Evolutionary conservation across 2,888 invertebrate genomes (phyloP).

Genomic region (Drosophila longiperda): DNA sequence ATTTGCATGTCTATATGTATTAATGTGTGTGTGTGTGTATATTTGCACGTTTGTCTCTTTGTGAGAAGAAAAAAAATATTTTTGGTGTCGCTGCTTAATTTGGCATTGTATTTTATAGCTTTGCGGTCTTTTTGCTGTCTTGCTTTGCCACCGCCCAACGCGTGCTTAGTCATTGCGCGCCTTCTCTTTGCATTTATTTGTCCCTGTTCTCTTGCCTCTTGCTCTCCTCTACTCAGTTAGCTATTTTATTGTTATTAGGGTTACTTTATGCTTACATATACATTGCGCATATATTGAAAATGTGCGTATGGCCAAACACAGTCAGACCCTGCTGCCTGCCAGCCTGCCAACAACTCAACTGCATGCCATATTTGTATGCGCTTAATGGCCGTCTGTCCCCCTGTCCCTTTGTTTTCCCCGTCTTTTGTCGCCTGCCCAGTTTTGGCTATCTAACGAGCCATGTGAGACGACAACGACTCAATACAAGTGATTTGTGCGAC

Average conservation of each 20-base stretch:
- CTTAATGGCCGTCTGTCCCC: conserved; percentile 48
- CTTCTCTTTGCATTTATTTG: background rate
- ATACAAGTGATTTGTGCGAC: conserved; percentile 68
- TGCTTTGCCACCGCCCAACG: conserved; percentile 42
- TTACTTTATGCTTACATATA: conserved; percentile 1
- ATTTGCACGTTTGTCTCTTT: background rate
- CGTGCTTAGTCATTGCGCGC: conserved; percentile 33
- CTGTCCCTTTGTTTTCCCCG: conserved; percentile 2
- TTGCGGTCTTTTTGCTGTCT: conserved; percentile 1
- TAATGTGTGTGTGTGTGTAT: background rate
- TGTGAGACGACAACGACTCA: conserved; percentile 46
- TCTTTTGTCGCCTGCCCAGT: conserved; percentile 39
- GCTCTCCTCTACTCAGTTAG: conserved; percentile 60
- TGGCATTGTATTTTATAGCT: conserved; percentile 66
- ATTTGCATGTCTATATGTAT: conserved; percentile 18
- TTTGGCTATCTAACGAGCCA: conserved; percentile 67
- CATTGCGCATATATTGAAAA: conserved; percentile 40
- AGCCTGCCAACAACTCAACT: conserved; percentile 49
- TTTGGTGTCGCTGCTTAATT: conserved; percentile 62
- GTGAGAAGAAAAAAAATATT: conserved; percentile 29
- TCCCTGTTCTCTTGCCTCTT: background rate
- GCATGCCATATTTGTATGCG: conserved; percentile 62
- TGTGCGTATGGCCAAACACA: conserved; percentile 66
- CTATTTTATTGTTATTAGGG: conserved; percentile 53
- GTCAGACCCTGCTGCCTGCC: conserved; percentile 55